Base-by-base conservation (phyloP, 1,140 invertebrate species). In the Cyclina sinensis region DNA sequence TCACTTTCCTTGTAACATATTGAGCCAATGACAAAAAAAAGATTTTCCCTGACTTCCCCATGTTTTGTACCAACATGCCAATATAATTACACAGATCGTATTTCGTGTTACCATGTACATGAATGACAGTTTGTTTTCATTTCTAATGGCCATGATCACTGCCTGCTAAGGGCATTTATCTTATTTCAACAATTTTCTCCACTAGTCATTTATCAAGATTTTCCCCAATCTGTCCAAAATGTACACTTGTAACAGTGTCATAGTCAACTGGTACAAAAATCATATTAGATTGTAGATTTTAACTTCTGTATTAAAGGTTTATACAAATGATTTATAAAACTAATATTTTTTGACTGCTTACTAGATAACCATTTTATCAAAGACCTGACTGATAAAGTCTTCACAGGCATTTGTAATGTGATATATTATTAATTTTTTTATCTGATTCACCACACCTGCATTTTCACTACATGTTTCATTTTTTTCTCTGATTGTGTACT, bases 61-160 rank as follows among this genome's bases (percentile, higher is more conserved):
- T n/a, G 5, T 21, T 43, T 37, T 37, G 24, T 43, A 37, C 35
- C 37, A n/a, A 74, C 7, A n/a, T 48, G 46, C 74, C 46, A 78
- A 51, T 54, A 24, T 37, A 51, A 78, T 54, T 78, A 57, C 14
- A 78, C n/a, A 32, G 74, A 78, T 78, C 32, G 2, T 18, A 27
- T 78, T 78, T 78, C 74, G 32, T 32, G 39, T n/a, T 9, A 54
- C 43, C 74, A 32, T 48, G 74, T 78, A 35, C 37, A 14, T n/a
- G 21, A n/a, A 0, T 78, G 74, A 78, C 74, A 78, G 48, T 54
- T 48, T 78, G 74, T 78, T 78, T 78, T 78, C 74, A 78, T 54
- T 78, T 51, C 73, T 51, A 57, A 57, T 51, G 74, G 27, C 46
- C 24, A 43, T 16, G 24, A 37, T 78, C 74, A 51, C 30, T 21